Conservation (phyloP, 2,888 invertebrate species). For the Synergus laeviventris region DNA sequence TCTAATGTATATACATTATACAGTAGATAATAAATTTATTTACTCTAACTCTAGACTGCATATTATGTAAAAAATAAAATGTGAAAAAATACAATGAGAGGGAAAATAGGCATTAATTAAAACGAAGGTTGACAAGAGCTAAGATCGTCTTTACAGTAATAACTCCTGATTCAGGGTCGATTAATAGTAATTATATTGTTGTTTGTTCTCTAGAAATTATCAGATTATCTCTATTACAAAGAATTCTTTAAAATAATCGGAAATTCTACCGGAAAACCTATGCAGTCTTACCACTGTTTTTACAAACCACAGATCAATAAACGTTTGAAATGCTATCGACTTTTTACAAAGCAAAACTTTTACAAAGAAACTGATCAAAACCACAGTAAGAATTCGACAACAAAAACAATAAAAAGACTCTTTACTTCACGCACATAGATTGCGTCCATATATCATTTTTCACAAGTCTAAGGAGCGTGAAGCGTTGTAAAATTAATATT, state of each 20-base stretch:
- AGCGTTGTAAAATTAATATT: slow-evolving; percentile 29
- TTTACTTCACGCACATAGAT: slow-evolving; percentile 18
- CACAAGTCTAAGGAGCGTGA: slow-evolving; percentile 19
- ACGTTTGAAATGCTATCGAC: not conserved
- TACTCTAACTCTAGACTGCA: not conserved
- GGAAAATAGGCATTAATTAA: slow-evolving; percentile 3
- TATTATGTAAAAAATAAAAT: slow-evolving; percentile 4
- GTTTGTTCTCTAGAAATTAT: not conserved
- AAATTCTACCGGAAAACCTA: not conserved
- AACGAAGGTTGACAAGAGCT: slow-evolving; percentile 3
- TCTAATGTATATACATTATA: too few species aligned
- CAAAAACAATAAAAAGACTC: not conserved
- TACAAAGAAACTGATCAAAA: not conserved
- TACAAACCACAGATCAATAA: not conserved
- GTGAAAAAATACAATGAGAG: not conserved
- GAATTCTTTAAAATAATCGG: not conserved
- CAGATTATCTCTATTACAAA: not conserved
- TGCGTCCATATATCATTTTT: slow-evolving; percentile 25
- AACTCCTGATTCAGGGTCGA: not conserved
- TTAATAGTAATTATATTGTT: not conserved
- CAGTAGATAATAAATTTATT: not conserved
- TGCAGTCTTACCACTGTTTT: not conserved
- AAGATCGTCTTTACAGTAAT: slow-evolving; percentile 1
- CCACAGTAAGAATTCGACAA: not conserved
- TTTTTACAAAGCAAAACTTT: not conserved